These are phyloP conservation scores for Chaetorhynchus papuensis DNA, from an alignment of 2,113 vertebrate species.

Conservation along the genomic window DNA sequence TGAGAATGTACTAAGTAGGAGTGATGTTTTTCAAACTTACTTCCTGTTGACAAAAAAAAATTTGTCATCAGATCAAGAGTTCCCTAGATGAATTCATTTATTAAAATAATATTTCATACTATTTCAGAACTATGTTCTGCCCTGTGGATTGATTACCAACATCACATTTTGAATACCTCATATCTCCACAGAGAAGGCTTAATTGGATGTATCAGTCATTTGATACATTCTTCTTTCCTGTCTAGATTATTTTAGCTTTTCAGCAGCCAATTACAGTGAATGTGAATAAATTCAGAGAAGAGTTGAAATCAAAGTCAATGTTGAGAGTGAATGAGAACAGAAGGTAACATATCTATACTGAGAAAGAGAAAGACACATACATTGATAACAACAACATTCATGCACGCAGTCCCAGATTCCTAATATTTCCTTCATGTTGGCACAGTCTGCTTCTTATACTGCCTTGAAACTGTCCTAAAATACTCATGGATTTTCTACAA, in stretches of 20 bases:
- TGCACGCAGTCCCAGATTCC: not conserved
- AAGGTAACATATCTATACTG: not conserved
- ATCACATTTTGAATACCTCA: conserved; percentile 2
- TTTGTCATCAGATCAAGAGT: not conserved
- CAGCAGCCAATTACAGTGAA: not conserved
- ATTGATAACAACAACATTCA: not conserved
- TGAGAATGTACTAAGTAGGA: not conserved
- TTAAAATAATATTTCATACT: conserved; percentile 58
- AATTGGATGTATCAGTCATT: conserved; percentile 51
- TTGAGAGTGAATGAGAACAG: not conserved
- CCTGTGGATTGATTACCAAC: not conserved
- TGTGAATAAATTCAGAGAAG: conserved; percentile 9
- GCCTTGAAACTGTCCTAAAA: not conserved
- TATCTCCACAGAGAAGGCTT: conserved; percentile 10
- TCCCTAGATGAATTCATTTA: conserved; percentile 28
- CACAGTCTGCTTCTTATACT: not conserved
- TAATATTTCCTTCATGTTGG: not conserved
- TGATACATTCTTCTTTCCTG: not conserved
- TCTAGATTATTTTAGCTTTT: not conserved
- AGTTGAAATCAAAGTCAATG: not conserved
- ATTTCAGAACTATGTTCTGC: not conserved
- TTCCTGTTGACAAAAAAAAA: not conserved
- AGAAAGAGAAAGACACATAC: not conserved
- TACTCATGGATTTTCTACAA: not conserved
- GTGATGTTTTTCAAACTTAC: not conserved